Conservation (phyloP, 2,888 invertebrate species). For the Spilosoma lubricipeda region DNA sequence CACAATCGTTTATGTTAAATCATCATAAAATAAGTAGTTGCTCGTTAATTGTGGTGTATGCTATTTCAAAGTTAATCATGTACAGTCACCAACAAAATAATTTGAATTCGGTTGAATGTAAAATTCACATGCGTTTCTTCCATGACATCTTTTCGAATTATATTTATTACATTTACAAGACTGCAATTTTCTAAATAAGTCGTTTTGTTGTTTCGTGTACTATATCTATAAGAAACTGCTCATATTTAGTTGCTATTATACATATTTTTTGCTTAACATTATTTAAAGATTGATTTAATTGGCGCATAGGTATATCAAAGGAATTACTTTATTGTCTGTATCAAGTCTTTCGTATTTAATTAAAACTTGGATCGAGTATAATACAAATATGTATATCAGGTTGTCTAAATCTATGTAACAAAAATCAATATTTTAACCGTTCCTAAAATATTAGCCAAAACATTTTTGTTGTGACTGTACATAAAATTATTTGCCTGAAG, state of each 20-base stretch:
- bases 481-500: constrained; percentile 54
- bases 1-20: constrained; percentile 61
- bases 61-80: constrained; percentile 45
- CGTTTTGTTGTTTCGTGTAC: neutral
- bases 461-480: constrained; percentile 53
- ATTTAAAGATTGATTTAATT: too few relatives aligned
- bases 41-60: constrained; percentile 51
- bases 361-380: neutral
- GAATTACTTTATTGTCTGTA: neutral
- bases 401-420: too few relatives aligned
- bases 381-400: too few relatives aligned
- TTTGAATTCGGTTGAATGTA: neutral
- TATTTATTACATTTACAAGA: neutral
- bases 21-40: constrained; percentile 49
- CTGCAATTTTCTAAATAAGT: neutral
- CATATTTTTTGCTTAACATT: too few relatives aligned
- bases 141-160: neutral
- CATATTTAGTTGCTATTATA: too few relatives aligned
- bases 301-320: too few relatives aligned
- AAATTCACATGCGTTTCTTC: constrained; percentile 13
- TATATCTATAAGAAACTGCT: neutral
- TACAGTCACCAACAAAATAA: constrained; percentile 45
- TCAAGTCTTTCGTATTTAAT: neutral
- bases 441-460: neutral
- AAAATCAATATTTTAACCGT: too few relatives aligned